Base-by-base conservation (phyloP, 2,113 vertebrate genomes). In the Isurus oxyrinchus region DNA sequence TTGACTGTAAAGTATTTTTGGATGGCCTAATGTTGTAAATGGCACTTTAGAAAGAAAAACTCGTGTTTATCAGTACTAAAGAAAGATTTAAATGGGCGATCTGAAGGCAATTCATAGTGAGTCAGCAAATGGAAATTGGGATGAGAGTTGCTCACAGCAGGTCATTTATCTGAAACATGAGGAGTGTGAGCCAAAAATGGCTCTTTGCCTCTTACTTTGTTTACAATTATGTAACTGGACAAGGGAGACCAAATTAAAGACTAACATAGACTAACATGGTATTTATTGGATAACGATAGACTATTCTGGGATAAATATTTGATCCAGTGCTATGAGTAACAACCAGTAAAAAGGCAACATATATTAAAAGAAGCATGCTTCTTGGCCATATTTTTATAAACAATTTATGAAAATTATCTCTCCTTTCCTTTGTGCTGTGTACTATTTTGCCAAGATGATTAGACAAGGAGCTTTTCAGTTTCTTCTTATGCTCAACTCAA, bases 271-370 rank as follows among this genome's bases (percentile, higher is more conserved):
- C 21, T 8, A 49, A 49, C 44, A 14, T 63, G 14, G 6, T 8
- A 11, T 90, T 90, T 55, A 57, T 57, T 90, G 49, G 44, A 23
- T 11, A 0, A 21, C 61, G 57, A n/a, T n/a, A n/a, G 35, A 93
- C n/a, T 59, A 61, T 19, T 61, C n/a, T 19, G n/a, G 55, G n/a
- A n/a, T 93, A 93, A 93, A 93, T 61, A 93, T 93, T 93, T 93
- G 35, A n/a, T 61, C 55, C 31, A 93, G 61, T 61, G 27, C 13
- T 59, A 59, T 91, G 35, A 93, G 16, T 61, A 63, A 35, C 59
- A n/a, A 4, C 57, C 88, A 35, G 16, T 93, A n/a, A 93, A 93
- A 61, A 16, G 13, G 57, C 27, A 93, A n/a, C 55, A 61, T n/a
- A 61, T 90, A 57, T 59, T 31, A 14, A 1, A 35, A 57, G 53